Conservation (phyloP, 1,140 invertebrate species). For the Trialeurodes vaporariorum region DNA sequence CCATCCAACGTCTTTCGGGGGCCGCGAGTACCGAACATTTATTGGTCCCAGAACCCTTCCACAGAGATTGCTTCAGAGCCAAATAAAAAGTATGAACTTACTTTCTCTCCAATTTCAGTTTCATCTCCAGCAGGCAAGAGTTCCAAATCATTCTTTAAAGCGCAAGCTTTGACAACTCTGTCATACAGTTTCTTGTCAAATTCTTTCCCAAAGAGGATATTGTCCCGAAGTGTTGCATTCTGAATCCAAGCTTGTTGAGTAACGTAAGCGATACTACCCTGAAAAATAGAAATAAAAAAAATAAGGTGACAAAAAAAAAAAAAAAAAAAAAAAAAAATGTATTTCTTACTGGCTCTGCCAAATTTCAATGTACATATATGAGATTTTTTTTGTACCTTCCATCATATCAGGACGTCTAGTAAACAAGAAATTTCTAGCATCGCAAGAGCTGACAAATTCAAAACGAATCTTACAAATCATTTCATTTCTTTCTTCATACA, state of each 20-base stretch:
- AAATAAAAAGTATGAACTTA: constrained; percentile 1
- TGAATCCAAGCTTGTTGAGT: constrained; percentile 46
- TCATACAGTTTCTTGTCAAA: constrained; percentile 38
- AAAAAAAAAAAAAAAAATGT: too few relatives aligned
- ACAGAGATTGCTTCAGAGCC: too few relatives aligned
- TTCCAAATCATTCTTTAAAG: constrained; percentile 36
- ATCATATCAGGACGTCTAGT: neutral
- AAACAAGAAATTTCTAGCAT: neutral
- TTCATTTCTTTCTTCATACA: too few relatives aligned
- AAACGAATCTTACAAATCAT: too few relatives aligned
- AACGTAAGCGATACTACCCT: constrained; percentile 41
- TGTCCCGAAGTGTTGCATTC: constrained; percentile 40
- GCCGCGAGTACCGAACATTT: neutral
- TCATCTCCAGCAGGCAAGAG: constrained; percentile 39
- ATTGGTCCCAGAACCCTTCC: too few relatives aligned
- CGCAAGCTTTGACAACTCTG: constrained; percentile 40
- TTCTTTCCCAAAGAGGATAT: constrained; percentile 39
- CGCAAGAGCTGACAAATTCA: too few relatives aligned
- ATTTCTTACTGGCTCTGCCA: constrained; percentile 6
- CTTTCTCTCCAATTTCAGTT: constrained; percentile 43
- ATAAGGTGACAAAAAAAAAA: too few relatives aligned
- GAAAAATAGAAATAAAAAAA: constrained; percentile 7
- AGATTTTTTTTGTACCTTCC: neutral
- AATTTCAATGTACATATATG: neutral
- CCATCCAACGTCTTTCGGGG: too few relatives aligned